A percentile compares a stretch with the other conserved stretches of the same genome.
phyloP scores from a whole-genome alignment of 2,797 vertebrate genomes.

The Babyrousa celebensis region DNA sequence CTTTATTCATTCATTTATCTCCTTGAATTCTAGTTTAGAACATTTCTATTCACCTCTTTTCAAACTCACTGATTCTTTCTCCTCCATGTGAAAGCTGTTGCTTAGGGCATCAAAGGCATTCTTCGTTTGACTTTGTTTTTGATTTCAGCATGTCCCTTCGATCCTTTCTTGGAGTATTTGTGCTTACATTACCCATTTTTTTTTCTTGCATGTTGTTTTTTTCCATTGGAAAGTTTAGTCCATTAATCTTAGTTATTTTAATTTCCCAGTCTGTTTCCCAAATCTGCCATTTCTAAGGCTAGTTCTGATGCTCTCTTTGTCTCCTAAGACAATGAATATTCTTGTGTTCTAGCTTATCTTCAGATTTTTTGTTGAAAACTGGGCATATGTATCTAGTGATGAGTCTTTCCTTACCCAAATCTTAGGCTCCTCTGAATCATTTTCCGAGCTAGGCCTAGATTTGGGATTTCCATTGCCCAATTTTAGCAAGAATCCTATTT shows the following conservation, averaged over 20 bases:
- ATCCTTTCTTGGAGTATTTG: not conserved
- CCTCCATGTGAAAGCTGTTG: not conserved
- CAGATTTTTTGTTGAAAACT: not conserved
- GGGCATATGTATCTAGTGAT: not conserved
- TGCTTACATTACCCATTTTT: not conserved
- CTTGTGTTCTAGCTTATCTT: not conserved
- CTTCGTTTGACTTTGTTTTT: not conserved
- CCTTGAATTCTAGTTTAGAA: not conserved
- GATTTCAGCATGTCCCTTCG: not conserved
- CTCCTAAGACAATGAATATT: not conserved
- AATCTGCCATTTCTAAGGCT: not conserved
- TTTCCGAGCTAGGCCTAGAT: not conserved
- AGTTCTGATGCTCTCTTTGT: not conserved
- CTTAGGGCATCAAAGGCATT: not conserved
- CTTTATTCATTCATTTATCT: not conserved
- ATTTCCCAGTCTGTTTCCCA: not conserved
- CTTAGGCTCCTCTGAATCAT: not conserved
- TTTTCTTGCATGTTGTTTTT: not conserved
- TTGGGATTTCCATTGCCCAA: not conserved
- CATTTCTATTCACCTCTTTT: not conserved
- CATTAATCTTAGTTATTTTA: not conserved
- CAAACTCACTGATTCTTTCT: not conserved
- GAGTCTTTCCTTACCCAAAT: not conserved
- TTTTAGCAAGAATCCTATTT: not conserved
- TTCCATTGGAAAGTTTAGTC: not conserved